These are phyloP conservation scores for Spodoptera exigua DNA, from an alignment of 2,888 invertebrate genomes.

Conservation along the genomic window DNA sequence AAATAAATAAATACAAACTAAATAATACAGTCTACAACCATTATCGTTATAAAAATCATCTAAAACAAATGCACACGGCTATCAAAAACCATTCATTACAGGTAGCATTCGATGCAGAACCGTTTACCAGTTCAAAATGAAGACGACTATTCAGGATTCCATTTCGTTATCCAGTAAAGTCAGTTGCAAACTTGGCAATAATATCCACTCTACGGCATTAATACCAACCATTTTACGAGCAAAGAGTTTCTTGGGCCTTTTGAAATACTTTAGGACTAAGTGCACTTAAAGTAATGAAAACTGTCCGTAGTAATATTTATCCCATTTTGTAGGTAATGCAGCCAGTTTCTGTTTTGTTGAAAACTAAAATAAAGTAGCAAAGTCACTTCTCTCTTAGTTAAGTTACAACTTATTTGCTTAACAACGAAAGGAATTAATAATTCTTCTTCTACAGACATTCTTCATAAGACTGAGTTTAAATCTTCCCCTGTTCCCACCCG, in stretches of 20 bases:
- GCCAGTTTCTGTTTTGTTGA: background rate
- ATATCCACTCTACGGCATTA: slow-evolving; percentile 3
- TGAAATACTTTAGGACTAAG: slow-evolving; percentile 3
- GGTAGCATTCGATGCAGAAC: no score
- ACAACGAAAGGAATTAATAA: no score
- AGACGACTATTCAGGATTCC: slow-evolving; percentile 12
- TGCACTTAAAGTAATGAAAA: slow-evolving; percentile 29
- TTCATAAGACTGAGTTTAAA: no score
- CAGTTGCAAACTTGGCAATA: slow-evolving; percentile 25
- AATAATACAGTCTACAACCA: no score
- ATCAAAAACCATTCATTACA: no score
- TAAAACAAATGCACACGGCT: no score
- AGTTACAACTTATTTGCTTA: no score
- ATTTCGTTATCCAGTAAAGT: slow-evolving; percentile 35
- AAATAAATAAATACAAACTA: no score
- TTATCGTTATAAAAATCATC: no score
- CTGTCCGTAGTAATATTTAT: slow-evolving; percentile 8
- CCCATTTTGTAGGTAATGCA: slow-evolving; percentile 6
- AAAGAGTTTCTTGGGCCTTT: slow-evolving; percentile 10
- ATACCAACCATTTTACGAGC: slow-evolving; percentile 1
- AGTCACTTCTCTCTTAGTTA: no score
- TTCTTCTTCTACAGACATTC: no score
- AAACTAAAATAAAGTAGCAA: slow-evolving; percentile 6
- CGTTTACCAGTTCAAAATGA: background rate
- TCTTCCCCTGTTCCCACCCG: no score